Evolutionary conservation across 2,113 vertebrate genomes (phyloP).

Genomic region (Echinops telfairi): DNA sequence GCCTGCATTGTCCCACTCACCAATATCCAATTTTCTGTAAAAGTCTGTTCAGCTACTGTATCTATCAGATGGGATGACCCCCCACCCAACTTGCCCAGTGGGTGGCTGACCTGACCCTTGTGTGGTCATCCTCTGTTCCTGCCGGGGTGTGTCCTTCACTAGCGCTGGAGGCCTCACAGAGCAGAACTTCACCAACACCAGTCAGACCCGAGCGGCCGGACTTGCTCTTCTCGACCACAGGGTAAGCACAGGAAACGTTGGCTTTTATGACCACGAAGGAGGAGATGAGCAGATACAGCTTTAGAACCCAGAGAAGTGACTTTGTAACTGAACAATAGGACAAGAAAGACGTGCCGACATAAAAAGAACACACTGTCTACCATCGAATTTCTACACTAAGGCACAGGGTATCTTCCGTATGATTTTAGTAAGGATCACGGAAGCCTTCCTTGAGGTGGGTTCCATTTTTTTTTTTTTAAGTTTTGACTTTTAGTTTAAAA

Average conservation of each 20-base stretch:
- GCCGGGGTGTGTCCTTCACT: neutral
- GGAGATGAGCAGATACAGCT: neutral
- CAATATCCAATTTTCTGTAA: neutral
- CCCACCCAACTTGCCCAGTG: neutral
- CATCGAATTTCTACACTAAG: neutral
- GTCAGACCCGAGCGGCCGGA: neutral
- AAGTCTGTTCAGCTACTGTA: neutral
- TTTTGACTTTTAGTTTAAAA: slow-evolving; percentile 36
- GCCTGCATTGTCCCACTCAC: neutral
- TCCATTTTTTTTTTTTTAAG: slow-evolving; percentile 11
- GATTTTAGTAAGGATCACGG: neutral
- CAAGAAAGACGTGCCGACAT: neutral
- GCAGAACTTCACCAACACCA: neutral
- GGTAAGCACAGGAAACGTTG: neutral
- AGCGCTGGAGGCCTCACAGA: neutral
- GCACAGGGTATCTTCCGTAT: neutral
- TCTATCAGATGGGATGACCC: neutral
- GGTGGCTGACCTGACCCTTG: neutral
- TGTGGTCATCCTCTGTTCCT: neutral
- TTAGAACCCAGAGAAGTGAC: neutral
- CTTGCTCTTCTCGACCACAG: neutral
- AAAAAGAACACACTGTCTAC: neutral
- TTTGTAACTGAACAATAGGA: neutral
- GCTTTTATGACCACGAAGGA: neutral
- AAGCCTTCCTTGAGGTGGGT: neutral